A percentile compares a stretch with the other conserved stretches of the same genome.
These are phyloP conservation scores for Sarcophaga bullata DNA, from an alignment of 1,140 invertebrate species.

Conservation along the genomic window DNA sequence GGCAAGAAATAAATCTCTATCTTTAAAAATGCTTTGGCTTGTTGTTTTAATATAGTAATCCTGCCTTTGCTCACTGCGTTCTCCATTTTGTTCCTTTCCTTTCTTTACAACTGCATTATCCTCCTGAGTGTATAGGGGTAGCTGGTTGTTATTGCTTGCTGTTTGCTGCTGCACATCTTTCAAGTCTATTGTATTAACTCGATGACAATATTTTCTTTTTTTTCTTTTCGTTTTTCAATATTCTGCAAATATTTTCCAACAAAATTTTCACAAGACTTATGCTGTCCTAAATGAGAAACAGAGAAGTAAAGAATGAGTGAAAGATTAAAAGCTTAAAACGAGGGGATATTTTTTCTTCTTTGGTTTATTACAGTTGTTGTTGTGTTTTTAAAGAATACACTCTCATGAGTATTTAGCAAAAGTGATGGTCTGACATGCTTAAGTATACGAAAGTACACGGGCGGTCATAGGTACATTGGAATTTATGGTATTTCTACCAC, in stretches of 20 bases:
- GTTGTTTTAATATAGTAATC: too few species aligned
- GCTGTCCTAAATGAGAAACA: too few species aligned
- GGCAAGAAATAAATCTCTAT: too few species aligned
- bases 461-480: conserved; percentile 1
- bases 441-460: not conserved
- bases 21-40: too few species aligned
- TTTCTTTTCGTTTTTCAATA: not conserved
- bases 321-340: too few species aligned
- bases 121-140: too few species aligned
- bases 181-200: not conserved
- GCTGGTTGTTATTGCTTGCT: too few species aligned
- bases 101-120: too few species aligned
- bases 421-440: conserved; percentile 31
- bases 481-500: conserved; percentile 34
- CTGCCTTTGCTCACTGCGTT: too few species aligned
- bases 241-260: not conserved
- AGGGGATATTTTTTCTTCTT: not conserved
- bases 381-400: not conserved
- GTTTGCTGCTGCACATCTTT: not conserved
- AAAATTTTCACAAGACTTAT: too few species aligned
- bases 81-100: too few species aligned
- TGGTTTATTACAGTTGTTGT: not conserved
- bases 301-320: too few species aligned
- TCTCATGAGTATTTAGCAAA: not conserved
- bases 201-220: not conserved